Conservation (phyloP, 1,140 invertebrate genomes). For the Drosophila erecta region DNA sequence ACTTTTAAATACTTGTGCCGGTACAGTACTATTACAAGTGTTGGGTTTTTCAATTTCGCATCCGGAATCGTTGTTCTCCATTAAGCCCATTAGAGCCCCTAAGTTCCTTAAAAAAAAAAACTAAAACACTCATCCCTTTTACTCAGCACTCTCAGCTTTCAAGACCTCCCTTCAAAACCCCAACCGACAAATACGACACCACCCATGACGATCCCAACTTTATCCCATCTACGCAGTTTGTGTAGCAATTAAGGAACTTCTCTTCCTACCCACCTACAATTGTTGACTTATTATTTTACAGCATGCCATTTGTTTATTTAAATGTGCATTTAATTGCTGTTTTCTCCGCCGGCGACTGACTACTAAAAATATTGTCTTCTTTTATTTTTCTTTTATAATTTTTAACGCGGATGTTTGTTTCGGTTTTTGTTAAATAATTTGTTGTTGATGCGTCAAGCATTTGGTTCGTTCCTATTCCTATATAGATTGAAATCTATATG, state of each 20-base stretch:
- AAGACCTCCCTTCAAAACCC: neutral
- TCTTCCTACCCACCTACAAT: constrained; percentile 12
- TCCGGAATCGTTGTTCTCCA: constrained; percentile 5
- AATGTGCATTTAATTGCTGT: constrained; percentile 70
- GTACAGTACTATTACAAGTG: no score
- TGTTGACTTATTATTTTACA: constrained; percentile 30
- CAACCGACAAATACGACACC: neutral
- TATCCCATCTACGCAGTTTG: constrained; percentile 36
- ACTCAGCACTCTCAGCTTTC: constrained; percentile 10
- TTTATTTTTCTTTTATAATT: constrained; percentile 51
- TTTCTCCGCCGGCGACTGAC: constrained; percentile 29
- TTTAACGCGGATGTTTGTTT: constrained; percentile 43
- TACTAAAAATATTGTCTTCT: constrained; percentile 33
- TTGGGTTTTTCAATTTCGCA: no score
- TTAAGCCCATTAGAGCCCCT: constrained; percentile 7
- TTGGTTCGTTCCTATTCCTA: constrained; percentile 35
- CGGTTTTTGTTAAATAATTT: constrained; percentile 42
- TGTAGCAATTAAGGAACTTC: constrained; percentile 38
- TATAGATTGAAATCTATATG: constrained; percentile 42
- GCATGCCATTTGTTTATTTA: constrained; percentile 59
- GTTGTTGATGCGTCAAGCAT: constrained; percentile 39
- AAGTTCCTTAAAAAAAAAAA: neutral
- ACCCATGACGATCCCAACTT: constrained; percentile 2
- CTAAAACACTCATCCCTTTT: constrained; percentile 1
- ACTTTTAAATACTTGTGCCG: neutral